Conservation (phyloP, 2,888 invertebrate genomes). For the Callimorpha dominula region DNA sequence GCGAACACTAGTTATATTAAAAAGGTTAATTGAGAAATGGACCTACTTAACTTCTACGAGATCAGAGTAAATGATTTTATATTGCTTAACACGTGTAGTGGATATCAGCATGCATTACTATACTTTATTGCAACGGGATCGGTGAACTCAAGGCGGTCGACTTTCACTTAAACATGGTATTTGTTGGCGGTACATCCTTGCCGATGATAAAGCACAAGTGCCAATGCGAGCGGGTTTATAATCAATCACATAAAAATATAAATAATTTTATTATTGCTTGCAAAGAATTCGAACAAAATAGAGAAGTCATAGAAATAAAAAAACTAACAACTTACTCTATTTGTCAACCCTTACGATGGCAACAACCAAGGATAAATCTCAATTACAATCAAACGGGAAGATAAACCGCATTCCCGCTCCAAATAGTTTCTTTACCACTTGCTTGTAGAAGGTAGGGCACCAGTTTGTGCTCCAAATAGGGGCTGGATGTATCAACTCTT, state of each 20-base stretch:
- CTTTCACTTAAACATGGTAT: conserved; percentile 39
- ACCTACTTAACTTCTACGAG: background rate
- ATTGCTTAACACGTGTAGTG: conserved; percentile 2
- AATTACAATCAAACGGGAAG: too few relatives aligned
- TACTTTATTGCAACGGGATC: conserved; percentile 24
- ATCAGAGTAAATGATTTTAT: background rate
- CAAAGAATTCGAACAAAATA: too few relatives aligned
- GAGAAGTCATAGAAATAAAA: background rate
- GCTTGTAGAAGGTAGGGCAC: too few relatives aligned
- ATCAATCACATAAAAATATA: background rate
- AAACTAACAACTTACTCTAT: too few relatives aligned
- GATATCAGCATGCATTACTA: background rate
- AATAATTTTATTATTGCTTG: too few relatives aligned
- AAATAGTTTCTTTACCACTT: too few relatives aligned
- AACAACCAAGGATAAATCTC: too few relatives aligned
- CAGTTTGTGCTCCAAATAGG: too few relatives aligned
- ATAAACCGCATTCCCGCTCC: too few relatives aligned
- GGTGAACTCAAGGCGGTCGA: conserved; percentile 43
- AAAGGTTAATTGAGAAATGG: background rate
- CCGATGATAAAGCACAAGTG: conserved; percentile 1
- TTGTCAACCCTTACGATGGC: too few relatives aligned
- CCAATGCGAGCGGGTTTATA: background rate
- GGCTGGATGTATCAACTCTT: too few relatives aligned
- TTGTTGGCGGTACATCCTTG: conserved; percentile 38
- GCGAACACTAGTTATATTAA: too few relatives aligned